Evolutionary conservation across 1,140 invertebrate species (phyloP), one percentile per base, ranked within the genome.

Genomic region (Eueides isabella): DNA sequence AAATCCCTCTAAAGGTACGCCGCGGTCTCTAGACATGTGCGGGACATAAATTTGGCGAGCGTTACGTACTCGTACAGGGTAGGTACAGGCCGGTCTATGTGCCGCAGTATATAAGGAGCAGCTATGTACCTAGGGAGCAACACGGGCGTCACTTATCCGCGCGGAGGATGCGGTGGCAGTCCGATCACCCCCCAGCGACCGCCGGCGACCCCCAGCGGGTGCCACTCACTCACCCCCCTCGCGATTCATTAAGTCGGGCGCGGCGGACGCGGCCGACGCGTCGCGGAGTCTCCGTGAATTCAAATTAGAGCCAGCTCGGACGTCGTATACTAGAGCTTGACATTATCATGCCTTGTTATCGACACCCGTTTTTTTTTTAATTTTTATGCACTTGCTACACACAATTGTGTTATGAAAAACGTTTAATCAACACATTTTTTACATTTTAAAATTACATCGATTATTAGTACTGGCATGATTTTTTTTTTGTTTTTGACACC

Each of bases 221-320:
- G 64, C 77, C 78, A 77, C 82, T 76, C 78, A 77, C 82, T 76
- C 80, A 69, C 75, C 77, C 85, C 86, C 84, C 89, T 86, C 90
- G 90, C 91, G 91, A 92, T 91, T 92, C 91, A 92, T 92, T 92
- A 92, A 92, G 86, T 91, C 89, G 90, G 91, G 88, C 91, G 92
- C 91, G 92, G 91, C 87, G 86, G 88, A 83, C 89, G 88, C 89
- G 92, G 90, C 88, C 87, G 87, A 90, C 90, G 87, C 86, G 89
- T 90, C 90, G 90, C 90, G 90, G 84, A 88, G 89, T 91, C 87
- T 92, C 89, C 89, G 90, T 91, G 88, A 92, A 91, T 89, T 89
- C 85, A 88, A 92, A 92, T 92, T 92, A 92, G 91, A 91, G 89
- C 83, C 89, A 84, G 89, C 89, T 92, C 87, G 91, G 91, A 92